Evolutionary conservation across 1,140 invertebrate species (phyloP).

Genomic region (Drosophila athabasca): DNA sequence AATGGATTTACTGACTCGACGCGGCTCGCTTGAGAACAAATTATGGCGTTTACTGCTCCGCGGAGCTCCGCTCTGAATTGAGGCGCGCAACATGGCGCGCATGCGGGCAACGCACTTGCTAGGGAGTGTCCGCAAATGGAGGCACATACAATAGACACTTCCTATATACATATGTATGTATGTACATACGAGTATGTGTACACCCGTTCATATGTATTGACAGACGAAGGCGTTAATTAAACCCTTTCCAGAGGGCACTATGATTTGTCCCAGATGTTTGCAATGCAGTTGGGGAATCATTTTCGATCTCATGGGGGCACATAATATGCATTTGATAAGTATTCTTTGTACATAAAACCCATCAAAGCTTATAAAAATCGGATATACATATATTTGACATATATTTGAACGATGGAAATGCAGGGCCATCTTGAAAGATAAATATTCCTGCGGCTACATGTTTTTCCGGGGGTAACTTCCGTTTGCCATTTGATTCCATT

Average conservation of each 20-base stretch:
- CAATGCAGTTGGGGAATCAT: too few species aligned
- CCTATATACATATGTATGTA: too few species aligned
- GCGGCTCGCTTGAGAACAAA: constrained; percentile 71
- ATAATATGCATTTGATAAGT: neutral
- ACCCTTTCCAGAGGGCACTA: too few species aligned
- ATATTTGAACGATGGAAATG: too few species aligned
- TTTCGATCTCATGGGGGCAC: too few species aligned
- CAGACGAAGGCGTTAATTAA: too few species aligned
- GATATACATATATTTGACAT: neutral
- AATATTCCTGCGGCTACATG: constrained; percentile 33
- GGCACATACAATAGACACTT: neutral
- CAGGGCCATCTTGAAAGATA: too few species aligned
- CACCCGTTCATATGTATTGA: too few species aligned
- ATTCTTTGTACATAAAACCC: too few species aligned
- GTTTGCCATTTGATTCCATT: constrained; percentile 40
- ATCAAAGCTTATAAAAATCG: neutral
- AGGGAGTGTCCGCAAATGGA: constrained; percentile 20
- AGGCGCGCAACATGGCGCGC: constrained; percentile 3
- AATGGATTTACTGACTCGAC: constrained; percentile 68
- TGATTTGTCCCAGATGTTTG: too few species aligned
- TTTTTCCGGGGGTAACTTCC: constrained; percentile 33
- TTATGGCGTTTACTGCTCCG: constrained; percentile 54
- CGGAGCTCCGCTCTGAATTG: constrained; percentile 35
- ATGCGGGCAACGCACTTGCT: constrained; percentile 40
- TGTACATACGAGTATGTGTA: too few species aligned